Conservation (phyloP, 37 sponge, comb jelly and placozoan species). For the Chondrosia reniformis region DNA sequence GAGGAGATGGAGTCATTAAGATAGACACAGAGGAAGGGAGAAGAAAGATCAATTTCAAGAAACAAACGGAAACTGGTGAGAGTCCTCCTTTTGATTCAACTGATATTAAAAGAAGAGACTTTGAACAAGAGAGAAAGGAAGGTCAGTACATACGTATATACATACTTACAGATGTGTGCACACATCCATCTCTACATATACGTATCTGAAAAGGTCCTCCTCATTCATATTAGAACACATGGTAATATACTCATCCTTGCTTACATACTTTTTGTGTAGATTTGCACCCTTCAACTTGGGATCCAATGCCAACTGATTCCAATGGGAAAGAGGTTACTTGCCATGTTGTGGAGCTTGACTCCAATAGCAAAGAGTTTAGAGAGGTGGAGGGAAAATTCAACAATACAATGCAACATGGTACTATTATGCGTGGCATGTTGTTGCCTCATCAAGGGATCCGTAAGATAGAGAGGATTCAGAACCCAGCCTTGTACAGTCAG, state of each 20-base stretch:
- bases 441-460: slow-evolving; percentile 10
- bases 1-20: not conserved
- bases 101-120: not conserved
- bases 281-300: slow-evolving; percentile 27
- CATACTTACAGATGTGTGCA: too few species aligned
- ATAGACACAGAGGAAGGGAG: not conserved
- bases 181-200: not conserved
- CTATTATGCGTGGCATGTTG: not conserved
- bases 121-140: slow-evolving; percentile 1
- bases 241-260: not conserved
- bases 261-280: not conserved
- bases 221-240: not conserved
- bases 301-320: slow-evolving; percentile 38
- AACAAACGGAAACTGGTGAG: not conserved
- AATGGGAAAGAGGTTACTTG: not conserved
- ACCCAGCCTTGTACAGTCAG: slow-evolving; percentile 39
- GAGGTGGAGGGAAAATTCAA: slow-evolving; percentile 24
- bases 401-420: slow-evolving; percentile 6
- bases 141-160: too few species aligned
- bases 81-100: not conserved
- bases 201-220: not conserved
- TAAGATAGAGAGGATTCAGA: slow-evolving; percentile 64
- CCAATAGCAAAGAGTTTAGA: slow-evolving; percentile 31
- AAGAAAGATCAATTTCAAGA: not conserved
- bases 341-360: slow-evolving; percentile 22